Evolutionary conservation across 2,113 vertebrate genomes (phyloP).

Genomic region (Podarcis raffonei): DNA sequence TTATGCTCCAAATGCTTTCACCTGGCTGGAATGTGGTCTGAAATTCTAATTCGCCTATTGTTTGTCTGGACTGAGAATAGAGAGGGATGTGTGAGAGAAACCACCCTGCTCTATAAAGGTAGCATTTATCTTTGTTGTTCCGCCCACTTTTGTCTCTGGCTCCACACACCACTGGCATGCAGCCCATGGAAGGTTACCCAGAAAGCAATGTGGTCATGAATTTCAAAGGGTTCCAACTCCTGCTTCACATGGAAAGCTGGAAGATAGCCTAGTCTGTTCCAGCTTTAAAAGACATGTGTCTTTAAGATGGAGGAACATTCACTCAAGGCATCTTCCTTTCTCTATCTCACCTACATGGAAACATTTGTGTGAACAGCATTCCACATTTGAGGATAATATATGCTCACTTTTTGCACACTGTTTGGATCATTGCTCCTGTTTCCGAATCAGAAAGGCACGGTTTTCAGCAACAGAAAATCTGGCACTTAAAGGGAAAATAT

Average conservation of each 20-base stretch:
- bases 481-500: not conserved
- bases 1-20: too few species aligned
- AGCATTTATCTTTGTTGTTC: too few species aligned
- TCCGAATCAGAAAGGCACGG: not conserved
- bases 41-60: too few species aligned
- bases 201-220: not conserved
- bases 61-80: too few species aligned
- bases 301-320: not conserved
- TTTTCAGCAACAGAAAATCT: not conserved
- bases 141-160: too few species aligned
- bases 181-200: not conserved
- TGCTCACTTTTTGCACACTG: not conserved
- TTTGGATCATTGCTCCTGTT: not conserved
- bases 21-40: too few species aligned
- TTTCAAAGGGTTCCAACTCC: not conserved
- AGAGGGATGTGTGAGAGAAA: too few species aligned
- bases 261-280: not conserved
- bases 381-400: not conserved
- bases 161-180: too few species aligned
- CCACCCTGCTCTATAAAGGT: too few species aligned
- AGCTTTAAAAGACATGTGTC: too few species aligned
- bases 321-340: not conserved
- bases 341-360: not conserved
- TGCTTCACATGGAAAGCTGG: not conserved
- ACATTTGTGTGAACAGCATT: not conserved